phyloP scores from a whole-genome alignment of 2,113 vertebrate genomes.

The Isichthys henryi region DNA sequence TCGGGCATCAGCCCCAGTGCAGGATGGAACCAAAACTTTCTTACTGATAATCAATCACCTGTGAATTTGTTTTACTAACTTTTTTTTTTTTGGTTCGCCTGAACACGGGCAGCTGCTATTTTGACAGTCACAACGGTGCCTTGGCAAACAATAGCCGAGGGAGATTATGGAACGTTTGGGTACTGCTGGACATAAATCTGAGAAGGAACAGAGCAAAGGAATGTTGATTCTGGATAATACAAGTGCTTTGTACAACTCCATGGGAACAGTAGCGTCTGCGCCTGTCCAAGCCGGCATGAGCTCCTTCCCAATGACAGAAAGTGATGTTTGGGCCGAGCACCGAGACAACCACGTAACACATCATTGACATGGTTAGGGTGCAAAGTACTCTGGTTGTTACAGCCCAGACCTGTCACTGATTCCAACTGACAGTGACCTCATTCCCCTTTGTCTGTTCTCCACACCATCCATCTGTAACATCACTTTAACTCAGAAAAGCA shows the following conservation, averaged over 20 bases:
- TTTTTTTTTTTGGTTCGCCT: not conserved
- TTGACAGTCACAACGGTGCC: not conserved
- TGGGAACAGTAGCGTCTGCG: not conserved
- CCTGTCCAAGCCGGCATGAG: not conserved
- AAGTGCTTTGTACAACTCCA: not conserved
- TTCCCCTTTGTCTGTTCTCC: not conserved
- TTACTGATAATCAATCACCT: not conserved
- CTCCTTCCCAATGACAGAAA: not conserved
- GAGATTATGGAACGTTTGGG: not conserved
- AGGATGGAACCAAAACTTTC: not conserved
- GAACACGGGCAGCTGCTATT: not conserved
- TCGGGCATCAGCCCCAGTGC: not conserved
- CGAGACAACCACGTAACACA: not conserved
- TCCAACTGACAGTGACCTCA: not conserved
- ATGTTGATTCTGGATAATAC: not conserved
- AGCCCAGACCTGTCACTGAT: not conserved
- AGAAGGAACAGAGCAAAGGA: not conserved
- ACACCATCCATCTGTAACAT: not conserved
- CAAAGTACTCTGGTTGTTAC: not conserved
- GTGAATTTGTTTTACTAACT: not conserved
- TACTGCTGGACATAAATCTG: not conserved
- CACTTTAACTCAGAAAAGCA: not conserved
- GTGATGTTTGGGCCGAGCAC: not conserved
- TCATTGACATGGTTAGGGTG: not conserved
- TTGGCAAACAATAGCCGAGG: not conserved